phyloP scores from a whole-genome alignment of 2,888 invertebrate genomes.

The Drosophila recens region DNA sequence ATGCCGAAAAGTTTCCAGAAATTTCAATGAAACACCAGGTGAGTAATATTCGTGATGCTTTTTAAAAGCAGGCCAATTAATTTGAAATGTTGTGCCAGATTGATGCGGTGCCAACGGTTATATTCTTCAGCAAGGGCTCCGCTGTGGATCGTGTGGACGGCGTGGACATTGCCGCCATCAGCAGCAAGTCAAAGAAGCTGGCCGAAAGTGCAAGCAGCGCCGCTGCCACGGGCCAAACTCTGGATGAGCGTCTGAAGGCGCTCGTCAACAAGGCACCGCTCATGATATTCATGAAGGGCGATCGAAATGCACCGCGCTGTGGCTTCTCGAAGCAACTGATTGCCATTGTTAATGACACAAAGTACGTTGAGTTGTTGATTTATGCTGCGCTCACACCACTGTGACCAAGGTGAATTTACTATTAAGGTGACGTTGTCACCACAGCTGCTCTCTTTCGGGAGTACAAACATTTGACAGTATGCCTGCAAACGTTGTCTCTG shows the following conservation, averaged over 20 bases:
- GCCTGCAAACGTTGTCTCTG: no score
- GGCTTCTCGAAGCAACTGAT: conserved; percentile 93
- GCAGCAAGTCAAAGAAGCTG: conserved; percentile 89
- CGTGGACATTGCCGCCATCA: conserved; percentile 92
- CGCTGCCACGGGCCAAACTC: conserved; percentile 80
- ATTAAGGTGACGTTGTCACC: no score
- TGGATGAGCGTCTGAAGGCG: conserved; percentile 90
- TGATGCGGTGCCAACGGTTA: conserved; percentile 95
- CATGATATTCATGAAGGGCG: conserved; percentile 97
- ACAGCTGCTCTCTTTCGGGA: no score
- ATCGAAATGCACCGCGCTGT: conserved; percentile 91
- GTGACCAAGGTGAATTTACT: no score
- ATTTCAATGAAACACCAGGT: conserved; percentile 93
- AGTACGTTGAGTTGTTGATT: conserved; percentile 85
- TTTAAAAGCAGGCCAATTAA: not conserved
- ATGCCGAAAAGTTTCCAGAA: conserved; percentile 95
- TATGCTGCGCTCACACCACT: no score
- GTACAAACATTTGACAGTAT: no score
- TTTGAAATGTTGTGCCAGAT: conserved; percentile 84
- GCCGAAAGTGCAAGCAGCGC: conserved; percentile 82
- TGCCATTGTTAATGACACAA: conserved; percentile 91
- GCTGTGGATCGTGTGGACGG: conserved; percentile 94
- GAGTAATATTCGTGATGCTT: conserved; percentile 68
- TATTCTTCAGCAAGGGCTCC: conserved; percentile 90
- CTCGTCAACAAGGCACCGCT: conserved; percentile 91